Evolutionary conservation across 2,113 vertebrate species (phyloP).

Genomic region (Microcebus tavaratra): DNA sequence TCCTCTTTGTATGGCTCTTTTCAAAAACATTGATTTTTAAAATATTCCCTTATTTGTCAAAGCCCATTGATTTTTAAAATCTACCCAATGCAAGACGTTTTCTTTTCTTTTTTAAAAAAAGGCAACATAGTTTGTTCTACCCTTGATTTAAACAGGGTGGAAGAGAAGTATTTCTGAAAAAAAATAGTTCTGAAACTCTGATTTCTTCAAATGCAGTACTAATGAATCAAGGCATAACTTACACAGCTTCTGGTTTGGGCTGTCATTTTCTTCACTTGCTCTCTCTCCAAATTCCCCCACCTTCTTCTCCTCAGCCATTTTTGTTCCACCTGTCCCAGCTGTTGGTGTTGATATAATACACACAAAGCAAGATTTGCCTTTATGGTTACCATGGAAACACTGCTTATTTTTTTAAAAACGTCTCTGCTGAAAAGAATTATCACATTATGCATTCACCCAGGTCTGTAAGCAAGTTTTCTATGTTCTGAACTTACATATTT

Average conservation of each 20-base stretch:
- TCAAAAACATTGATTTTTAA: neutral
- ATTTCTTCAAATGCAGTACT: neutral
- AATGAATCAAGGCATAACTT: neutral
- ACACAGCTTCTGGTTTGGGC: neutral
- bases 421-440: conserved; percentile 47
- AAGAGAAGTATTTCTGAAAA: neutral
- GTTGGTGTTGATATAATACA: conserved; percentile 29
- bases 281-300: neutral
- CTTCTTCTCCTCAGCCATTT: neutral
- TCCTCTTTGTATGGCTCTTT: neutral
- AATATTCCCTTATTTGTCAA: neutral
- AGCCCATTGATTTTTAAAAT: conserved; percentile 5
- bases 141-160: neutral
- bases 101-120: neutral
- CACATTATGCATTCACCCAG: neutral
- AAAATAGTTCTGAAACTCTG: neutral
- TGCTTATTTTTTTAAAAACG: conserved; percentile 13
- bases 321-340: conserved; percentile 18
- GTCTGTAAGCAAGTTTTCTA: neutral
- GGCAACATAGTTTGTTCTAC: neutral
- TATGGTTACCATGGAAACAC: conserved; percentile 74
- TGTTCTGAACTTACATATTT: neutral
- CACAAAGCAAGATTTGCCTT: conserved; percentile 54
- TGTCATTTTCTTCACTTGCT: neutral
- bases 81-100: neutral